A percentile compares a stretch with the other conserved stretches of the same genome.
Evolutionary conservation across 2,797 vertebrate species (phyloP).

Genomic region (Champsocephalus esox): DNA sequence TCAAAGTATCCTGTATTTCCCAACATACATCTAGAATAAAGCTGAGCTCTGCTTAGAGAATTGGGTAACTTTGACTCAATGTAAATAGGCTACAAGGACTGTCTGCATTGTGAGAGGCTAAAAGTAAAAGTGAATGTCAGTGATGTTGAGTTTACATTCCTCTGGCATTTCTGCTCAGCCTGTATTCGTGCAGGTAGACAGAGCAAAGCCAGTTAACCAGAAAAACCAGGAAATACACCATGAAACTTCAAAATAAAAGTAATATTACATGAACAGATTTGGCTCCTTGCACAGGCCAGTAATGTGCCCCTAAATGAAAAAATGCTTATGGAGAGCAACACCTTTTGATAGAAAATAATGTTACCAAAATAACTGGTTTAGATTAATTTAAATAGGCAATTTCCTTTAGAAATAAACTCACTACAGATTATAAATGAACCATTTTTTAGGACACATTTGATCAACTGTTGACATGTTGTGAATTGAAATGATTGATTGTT

Average conservation of each 20-base stretch:
- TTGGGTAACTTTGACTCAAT: neutral
- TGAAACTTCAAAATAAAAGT: conserved; percentile 35
- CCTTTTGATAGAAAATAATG: rapidly evolving
- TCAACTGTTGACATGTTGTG: too few relatives aligned
- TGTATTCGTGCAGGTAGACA: conserved; percentile 61
- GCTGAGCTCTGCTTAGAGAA: neutral
- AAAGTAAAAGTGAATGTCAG: conserved; percentile 29
- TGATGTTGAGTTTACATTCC: conserved; percentile 25
- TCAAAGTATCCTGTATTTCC: neutral
- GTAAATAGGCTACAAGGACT: neutral
- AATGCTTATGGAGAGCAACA: neutral
- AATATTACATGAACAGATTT: neutral
- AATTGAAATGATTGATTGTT: neutral
- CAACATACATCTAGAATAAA: neutral
- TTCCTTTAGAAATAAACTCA: neutral
- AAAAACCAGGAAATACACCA: neutral
- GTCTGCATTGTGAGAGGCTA: neutral
- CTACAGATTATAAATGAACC: neutral
- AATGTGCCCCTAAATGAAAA: neutral
- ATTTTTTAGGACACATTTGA: neutral
- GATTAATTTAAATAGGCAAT: neutral
- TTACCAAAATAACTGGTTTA: neutral
- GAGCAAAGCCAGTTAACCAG: neutral
- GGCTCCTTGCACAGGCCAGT: neutral
- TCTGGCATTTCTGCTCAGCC: neutral